Evolutionary conservation across 2,113 vertebrate species (phyloP).

Genomic region (Bettongia penicillata): DNA sequence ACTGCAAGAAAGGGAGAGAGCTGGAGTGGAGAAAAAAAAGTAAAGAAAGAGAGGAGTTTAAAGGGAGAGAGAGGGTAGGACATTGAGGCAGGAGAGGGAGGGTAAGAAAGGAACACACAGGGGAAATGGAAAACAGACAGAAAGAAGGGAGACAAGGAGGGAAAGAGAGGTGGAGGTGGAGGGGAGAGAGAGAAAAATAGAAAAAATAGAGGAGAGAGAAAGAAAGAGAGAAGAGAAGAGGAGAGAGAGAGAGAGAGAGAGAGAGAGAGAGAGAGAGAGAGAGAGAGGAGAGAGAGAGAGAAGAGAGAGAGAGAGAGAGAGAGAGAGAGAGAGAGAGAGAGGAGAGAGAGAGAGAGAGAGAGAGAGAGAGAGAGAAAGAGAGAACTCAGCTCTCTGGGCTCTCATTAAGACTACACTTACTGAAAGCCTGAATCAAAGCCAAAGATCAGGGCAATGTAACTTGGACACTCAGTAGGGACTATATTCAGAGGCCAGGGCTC

Average conservation of each 20-base stretch:
- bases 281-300: no score
- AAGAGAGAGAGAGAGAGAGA: no score
- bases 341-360: not conserved
- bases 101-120: not conserved
- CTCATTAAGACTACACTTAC: not conserved
- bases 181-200: no score
- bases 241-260: not conserved
- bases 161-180: no score
- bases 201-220: no score
- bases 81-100: not conserved
- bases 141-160: not conserved
- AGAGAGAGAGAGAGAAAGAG: not conserved
- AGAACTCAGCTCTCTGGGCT: not conserved
- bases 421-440: not conserved
- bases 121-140: not conserved
- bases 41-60: not conserved
- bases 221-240: no score
- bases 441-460: slow-evolving; percentile 61
- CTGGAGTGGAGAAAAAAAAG: not conserved
- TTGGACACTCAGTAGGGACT: slow-evolving; percentile 75
- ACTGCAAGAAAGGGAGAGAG: not conserved
- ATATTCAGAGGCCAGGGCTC: slow-evolving; percentile 62
- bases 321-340: no score
- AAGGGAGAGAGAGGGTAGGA: not conserved
- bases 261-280: not conserved